Evolutionary conservation across 2,113 vertebrate species (phyloP).

Genomic region (Chiloscyllium plagiosum): DNA sequence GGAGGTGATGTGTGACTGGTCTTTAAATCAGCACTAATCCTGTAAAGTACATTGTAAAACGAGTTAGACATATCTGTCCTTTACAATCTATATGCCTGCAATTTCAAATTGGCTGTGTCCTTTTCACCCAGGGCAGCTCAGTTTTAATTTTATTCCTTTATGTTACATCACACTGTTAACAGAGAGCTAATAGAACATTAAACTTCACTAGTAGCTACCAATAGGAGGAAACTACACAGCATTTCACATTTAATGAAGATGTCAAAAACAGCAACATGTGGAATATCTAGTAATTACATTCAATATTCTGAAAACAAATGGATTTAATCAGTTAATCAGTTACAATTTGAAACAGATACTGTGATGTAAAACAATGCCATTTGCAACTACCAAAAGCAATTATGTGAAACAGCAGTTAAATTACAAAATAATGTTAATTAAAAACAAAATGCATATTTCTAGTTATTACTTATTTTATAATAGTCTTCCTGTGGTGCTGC

Average conservation of each 20-base stretch:
- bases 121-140: neutral
- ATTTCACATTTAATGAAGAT: neutral
- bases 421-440: neutral
- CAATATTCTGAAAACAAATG: neutral
- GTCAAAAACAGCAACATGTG: neutral
- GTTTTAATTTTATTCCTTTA: neutral
- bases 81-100: neutral
- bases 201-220: neutral
- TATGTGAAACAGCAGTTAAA: neutral
- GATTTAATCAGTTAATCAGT: neutral
- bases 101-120: neutral
- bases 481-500: neutral
- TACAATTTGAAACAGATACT: neutral
- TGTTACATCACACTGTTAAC: neutral
- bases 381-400: neutral
- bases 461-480: neutral
- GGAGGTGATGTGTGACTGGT: neutral
- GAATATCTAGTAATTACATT: neutral
- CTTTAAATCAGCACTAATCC: neutral
- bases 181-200: neutral
- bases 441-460: neutral
- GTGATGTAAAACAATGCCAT: neutral
- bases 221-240: neutral
- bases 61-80: neutral
- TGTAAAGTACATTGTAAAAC: slow-evolving; percentile 1